Evolutionary conservation across 2,888 invertebrate species (phyloP).

Genomic region (Archips crataeganus): DNA sequence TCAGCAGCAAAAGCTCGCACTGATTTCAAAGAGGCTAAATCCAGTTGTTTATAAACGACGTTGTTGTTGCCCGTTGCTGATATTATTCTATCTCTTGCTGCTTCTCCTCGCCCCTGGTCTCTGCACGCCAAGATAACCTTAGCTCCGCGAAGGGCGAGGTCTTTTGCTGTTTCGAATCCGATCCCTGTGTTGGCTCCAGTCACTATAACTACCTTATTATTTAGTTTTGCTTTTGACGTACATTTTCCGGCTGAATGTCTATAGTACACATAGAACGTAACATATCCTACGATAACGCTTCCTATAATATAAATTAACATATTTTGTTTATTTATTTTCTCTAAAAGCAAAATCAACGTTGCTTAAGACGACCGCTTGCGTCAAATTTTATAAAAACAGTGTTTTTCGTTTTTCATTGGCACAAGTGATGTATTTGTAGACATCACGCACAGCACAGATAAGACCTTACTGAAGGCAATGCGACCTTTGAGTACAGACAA

Average conservation of each 20-base stretch:
- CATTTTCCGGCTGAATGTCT: constrained; percentile 52
- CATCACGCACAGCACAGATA: constrained; percentile 4
- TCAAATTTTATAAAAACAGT: background rate
- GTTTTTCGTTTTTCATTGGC: too few species aligned
- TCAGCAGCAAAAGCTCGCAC: constrained; percentile 92
- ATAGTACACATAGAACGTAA: constrained; percentile 27
- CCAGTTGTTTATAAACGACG: constrained; percentile 88
- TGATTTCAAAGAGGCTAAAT: constrained; percentile 90
- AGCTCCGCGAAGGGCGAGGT: constrained; percentile 78
- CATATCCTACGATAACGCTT: constrained; percentile 11
- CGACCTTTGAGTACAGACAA: too few species aligned
- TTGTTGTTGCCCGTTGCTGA: constrained; percentile 88
- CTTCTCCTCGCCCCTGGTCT: constrained; percentile 60
- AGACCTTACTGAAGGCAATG: background rate
- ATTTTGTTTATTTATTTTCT: background rate
- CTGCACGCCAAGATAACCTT: constrained; percentile 84
- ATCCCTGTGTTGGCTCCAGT: constrained; percentile 70
- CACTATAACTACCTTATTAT: constrained; percentile 63
- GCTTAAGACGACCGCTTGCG: background rate
- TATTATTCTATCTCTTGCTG: constrained; percentile 85
- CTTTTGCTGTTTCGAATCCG: constrained; percentile 64
- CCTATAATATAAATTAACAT: constrained; percentile 24
- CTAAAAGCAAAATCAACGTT: background rate
- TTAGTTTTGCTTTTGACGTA: constrained; percentile 51
- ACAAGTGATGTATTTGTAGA: background rate